Percentiles rank a stretch among this genome's conserved stretches.
These are phyloP conservation scores for Diplosoma virens DNA, from an alignment of 23 tunicate genomes.

Conservation along the genomic window DNA sequence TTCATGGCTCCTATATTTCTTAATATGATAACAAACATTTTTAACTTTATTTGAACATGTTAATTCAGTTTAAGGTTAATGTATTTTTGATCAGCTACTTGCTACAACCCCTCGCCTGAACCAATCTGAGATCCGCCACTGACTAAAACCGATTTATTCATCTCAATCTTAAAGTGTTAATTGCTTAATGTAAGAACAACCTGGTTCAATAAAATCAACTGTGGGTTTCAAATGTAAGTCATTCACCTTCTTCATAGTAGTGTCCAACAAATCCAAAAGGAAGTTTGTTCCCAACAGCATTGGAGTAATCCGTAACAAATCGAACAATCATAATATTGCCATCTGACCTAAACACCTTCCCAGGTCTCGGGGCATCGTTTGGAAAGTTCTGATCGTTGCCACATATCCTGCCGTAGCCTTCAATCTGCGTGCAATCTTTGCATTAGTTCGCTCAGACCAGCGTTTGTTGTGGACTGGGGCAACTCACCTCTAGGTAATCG, in stretches of 20 bases:
- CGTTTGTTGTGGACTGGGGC: background rate
- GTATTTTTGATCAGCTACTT: no score
- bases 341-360: constrained; percentile 3
- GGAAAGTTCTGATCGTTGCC: constrained; percentile 3
- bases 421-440: background rate
- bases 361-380: constrained; percentile 5
- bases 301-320: constrained; percentile 64
- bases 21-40: no score
- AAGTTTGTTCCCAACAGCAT: constrained; percentile 16
- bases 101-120: no score
- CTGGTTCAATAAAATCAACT: no score
- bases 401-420: constrained; percentile 9
- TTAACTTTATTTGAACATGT: no score
- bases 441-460: background rate
- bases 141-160: no score
- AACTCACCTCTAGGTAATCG: constrained; percentile 67
- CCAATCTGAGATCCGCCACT: no score
- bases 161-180: no score
- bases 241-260: constrained; percentile 35
- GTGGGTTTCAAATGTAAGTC: no score
- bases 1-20: no score
- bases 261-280: constrained; percentile 53
- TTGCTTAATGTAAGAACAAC: no score
- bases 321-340: constrained; percentile 34
- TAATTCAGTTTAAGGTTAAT: no score